phyloP scores from a whole-genome alignment of 1,140 invertebrate genomes.

The Drosophila tropicalis region DNA sequence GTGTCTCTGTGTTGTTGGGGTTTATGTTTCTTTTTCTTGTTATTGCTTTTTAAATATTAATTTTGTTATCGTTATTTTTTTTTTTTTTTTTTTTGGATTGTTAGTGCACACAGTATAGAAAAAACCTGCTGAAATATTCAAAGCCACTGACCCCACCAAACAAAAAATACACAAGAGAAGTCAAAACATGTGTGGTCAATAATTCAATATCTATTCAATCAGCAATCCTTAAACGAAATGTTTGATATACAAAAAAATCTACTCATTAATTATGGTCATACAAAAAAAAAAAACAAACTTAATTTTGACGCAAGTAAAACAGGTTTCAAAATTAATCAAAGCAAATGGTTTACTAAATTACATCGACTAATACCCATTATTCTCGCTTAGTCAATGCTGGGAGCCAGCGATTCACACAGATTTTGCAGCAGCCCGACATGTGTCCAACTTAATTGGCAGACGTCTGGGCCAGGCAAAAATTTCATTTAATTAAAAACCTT shows the following conservation, averaged over 20 bases:
- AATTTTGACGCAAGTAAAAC: constrained; percentile 30
- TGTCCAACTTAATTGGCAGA: constrained; percentile 17
- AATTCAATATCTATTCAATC: constrained; percentile 13
- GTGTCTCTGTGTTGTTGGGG: not conserved
- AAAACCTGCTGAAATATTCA: not conserved
- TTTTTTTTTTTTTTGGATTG: not conserved
- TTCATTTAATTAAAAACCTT: constrained; percentile 47
- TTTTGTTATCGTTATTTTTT: not conserved
- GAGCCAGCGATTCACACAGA: not conserved
- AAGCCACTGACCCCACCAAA: not conserved
- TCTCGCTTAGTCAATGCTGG: not conserved
- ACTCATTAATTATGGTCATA: constrained; percentile 1
- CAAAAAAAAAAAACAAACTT: constrained; percentile 14
- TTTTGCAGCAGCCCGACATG: not conserved
- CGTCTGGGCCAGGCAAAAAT: constrained; percentile 24
- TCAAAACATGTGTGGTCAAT: not conserved
- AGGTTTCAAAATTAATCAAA: constrained; percentile 26
- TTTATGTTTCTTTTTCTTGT: constrained; percentile 5
- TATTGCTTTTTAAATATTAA: constrained; percentile 14
- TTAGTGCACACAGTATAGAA: not conserved
- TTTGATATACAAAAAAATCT: not conserved
- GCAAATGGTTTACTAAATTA: constrained; percentile 18
- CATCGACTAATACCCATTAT: not conserved
- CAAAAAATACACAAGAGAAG: not conserved
- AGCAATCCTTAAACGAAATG: not conserved